Evolutionary conservation across 35 echinoderm and acorn worm species (phyloP).

Genomic region (Lytechinus variegatus): DNA sequence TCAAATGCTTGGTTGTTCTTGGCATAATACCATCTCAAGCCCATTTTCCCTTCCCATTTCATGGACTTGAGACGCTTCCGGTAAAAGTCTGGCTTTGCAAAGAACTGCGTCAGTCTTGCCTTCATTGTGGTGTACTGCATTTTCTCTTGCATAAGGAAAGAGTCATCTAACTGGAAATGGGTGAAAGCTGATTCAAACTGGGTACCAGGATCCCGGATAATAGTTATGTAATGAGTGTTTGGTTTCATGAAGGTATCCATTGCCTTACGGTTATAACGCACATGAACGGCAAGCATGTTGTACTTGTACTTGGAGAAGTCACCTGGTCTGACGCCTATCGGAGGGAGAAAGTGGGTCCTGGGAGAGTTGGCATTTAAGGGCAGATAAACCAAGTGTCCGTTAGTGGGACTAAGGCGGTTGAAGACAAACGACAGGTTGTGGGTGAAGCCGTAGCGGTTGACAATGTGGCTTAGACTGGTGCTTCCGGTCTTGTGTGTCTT

Average conservation of each 20-base stretch:
- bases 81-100: conserved; percentile 56
- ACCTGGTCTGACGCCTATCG: not conserved
- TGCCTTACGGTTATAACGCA: conserved; percentile 55
- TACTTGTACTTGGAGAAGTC: conserved; percentile 43
- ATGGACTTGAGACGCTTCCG: conserved; percentile 59
- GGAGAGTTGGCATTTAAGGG: conserved; percentile 10
- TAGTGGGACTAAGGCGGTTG: conserved; percentile 31
- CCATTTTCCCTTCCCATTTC: conserved; percentile 62
- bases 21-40: conserved; percentile 63
- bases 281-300: conserved; percentile 78
- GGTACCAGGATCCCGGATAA: conserved; percentile 74
- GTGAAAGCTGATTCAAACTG: conserved; percentile 95
- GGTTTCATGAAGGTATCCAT: conserved; percentile 76
- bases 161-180: conserved; percentile 61
- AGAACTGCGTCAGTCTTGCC: conserved; percentile 16
- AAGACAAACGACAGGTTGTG: conserved; percentile 76
- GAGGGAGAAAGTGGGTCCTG: conserved; percentile 40
- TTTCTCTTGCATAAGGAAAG: conserved; percentile 24
- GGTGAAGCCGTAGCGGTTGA: conserved; percentile 59
- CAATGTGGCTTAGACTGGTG: conserved; percentile 54
- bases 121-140: conserved; percentile 22
- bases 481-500: conserved; percentile 73
- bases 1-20: conserved; percentile 76
- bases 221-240: conserved; percentile 81
- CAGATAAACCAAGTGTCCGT: conserved; percentile 61